Percentiles rank a stretch among this genome's conserved stretches.
Evolutionary conservation across 2,113 vertebrate species (phyloP).

Genomic region (Callopanchax toddi): DNA sequence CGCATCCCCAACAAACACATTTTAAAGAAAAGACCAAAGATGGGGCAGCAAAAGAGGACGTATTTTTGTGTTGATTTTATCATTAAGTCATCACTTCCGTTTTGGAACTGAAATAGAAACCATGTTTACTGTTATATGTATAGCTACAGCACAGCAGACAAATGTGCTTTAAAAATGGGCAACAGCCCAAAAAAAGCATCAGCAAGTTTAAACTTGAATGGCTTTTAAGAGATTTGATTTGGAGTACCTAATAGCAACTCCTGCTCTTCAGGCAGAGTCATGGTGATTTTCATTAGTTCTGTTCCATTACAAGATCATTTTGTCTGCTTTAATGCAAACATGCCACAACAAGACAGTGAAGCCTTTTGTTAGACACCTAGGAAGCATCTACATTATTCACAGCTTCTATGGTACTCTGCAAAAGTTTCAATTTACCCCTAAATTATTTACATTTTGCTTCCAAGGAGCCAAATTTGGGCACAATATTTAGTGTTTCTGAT

Average conservation of each 20-base stretch:
- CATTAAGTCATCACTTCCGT: background rate
- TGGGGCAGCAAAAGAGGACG: background rate
- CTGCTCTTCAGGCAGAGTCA: background rate
- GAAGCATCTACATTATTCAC: conserved; percentile 13
- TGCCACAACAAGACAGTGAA: conserved; percentile 47
- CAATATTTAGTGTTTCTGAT: too few species aligned
- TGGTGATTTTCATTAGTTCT: conserved; percentile 36
- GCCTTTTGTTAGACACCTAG: conserved; percentile 35
- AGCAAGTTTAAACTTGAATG: conserved; percentile 15
- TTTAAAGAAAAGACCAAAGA: too few species aligned
- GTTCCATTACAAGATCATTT: conserved; percentile 12
- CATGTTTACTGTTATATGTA: background rate
- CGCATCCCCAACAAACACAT: too few species aligned
- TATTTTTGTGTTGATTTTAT: background rate
- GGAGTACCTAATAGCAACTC: background rate
- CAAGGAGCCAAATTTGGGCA: background rate
- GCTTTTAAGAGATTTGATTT: background rate
- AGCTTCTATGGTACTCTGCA: background rate
- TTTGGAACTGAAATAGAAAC: background rate
- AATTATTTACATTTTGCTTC: background rate
- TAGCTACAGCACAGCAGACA: too few species aligned
- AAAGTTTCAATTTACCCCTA: background rate
- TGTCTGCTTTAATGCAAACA: conserved; percentile 40
- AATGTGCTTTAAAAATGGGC: background rate
- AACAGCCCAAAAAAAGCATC: conserved; percentile 2